A percentile compares a stretch with the other conserved stretches of the same genome.
Evolutionary conservation across 2,888 invertebrate genomes (phyloP).

Genomic region (Pedicia rivosa): DNA sequence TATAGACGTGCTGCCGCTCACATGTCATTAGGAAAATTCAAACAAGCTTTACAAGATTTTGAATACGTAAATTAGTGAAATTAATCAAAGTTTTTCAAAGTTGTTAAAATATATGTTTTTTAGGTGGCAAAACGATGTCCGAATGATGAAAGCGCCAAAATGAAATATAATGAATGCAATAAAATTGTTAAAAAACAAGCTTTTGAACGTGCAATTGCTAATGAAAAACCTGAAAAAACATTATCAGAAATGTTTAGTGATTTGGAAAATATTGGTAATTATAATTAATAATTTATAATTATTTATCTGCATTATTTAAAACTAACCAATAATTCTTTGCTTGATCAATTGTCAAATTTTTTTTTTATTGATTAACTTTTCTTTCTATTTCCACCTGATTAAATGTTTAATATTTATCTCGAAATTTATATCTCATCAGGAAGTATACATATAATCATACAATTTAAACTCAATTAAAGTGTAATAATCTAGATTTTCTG

Average conservation of each 20-base stretch:
- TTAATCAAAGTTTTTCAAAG: background rate
- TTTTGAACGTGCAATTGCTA: conserved; percentile 93
- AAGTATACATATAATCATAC: too few species aligned
- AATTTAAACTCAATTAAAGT: too few species aligned
- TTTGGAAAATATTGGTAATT: conserved; percentile 78
- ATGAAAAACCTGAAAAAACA: conserved; percentile 73
- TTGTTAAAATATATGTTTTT: conserved; percentile 4
- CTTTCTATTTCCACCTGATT: too few species aligned
- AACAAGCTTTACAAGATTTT: conserved; percentile 89
- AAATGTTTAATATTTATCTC: too few species aligned
- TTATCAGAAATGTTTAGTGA: conserved; percentile 72
- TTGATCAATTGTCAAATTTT: too few species aligned
- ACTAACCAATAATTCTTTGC: too few species aligned
- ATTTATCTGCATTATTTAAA: too few species aligned
- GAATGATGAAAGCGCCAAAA: conserved; percentile 84
- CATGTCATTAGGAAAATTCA: conserved; percentile 96
- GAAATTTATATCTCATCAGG: too few species aligned
- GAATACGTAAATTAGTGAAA: conserved; percentile 59
- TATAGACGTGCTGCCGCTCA: conserved; percentile 92
- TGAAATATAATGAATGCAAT: conserved; percentile 84
- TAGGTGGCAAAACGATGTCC: conserved; percentile 85
- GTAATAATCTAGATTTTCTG: too few species aligned
- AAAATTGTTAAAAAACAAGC: conserved; percentile 91
- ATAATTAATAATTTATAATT: background rate
- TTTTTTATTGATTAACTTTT: too few species aligned